These are phyloP conservation scores for Sepioteuthis lessoniana DNA, from an alignment of 2,888 invertebrate species.

Conservation along the genomic window DNA sequence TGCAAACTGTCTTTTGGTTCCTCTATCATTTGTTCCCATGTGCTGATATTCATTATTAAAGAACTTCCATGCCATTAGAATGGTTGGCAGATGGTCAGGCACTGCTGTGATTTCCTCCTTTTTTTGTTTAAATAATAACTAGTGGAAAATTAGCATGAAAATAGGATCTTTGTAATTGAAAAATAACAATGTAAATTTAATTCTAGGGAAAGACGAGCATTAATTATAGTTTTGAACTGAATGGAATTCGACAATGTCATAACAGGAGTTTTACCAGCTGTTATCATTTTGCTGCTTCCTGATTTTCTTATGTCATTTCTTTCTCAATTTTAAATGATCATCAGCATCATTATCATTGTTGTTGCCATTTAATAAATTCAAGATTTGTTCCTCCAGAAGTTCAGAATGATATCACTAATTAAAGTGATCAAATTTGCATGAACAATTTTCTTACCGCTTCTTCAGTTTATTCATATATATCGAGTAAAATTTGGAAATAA, in stretches of 20 bases:
- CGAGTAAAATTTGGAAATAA: too few species aligned
- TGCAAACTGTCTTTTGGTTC: neutral
- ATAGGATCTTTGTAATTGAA: slow-evolving; percentile 33
- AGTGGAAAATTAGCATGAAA: slow-evolving; percentile 23
- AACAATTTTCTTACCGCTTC: neutral
- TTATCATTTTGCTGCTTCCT: neutral
- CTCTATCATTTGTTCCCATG: neutral
- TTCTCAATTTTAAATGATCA: neutral
- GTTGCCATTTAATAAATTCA: too few species aligned
- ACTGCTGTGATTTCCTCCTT: neutral
- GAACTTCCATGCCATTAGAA: slow-evolving; percentile 13
- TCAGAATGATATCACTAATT: neutral
- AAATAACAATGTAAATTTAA: slow-evolving; percentile 33
- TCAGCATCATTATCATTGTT: neutral
- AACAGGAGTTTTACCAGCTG: neutral
- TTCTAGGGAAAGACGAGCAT: neutral
- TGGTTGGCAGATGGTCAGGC: neutral
- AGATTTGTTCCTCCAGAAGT: too few species aligned
- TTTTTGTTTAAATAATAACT: slow-evolving; percentile 21
- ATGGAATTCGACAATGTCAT: neutral
- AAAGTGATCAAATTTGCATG: neutral
- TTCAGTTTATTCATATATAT: neutral
- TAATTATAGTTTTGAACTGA: neutral
- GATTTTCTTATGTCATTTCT: slow-evolving; percentile 33
- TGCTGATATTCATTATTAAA: neutral